Conservation (phyloP, 2,888 invertebrate species). For the Papilio protenor region DNA sequence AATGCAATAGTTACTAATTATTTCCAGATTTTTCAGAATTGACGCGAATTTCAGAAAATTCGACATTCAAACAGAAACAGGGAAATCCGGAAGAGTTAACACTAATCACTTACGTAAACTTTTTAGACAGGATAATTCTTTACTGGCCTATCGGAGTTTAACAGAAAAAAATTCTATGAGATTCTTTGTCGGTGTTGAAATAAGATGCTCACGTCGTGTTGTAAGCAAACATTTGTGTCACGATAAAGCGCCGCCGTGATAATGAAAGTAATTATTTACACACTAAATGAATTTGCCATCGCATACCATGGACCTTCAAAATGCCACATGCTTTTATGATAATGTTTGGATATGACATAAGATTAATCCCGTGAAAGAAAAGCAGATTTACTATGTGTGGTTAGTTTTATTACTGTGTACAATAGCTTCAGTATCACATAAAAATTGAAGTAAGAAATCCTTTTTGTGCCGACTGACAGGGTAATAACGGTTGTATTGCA, state of each 20-base stretch:
- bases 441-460: neutral
- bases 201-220: constrained; percentile 34
- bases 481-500: neutral
- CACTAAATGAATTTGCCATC: constrained; percentile 38
- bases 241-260: constrained; percentile 42
- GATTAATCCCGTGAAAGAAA: constrained; percentile 19
- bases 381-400: constrained; percentile 21
- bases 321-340: constrained; percentile 35
- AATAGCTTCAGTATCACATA: neutral
- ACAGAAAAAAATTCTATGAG: constrained; percentile 22
- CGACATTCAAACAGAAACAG: neutral
- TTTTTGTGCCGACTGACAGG: neutral
- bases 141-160: constrained; percentile 17
- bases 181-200: constrained; percentile 38
- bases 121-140: constrained; percentile 16
- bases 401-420: constrained; percentile 3
- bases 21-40: no score
- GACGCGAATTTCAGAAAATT: neutral
- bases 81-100: neutral
- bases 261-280: constrained; percentile 44
- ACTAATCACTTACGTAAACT: neutral
- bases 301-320: constrained; percentile 34
- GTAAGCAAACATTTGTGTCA: constrained; percentile 41
- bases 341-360: constrained; percentile 31
- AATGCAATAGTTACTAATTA: neutral